Conservation (phyloP, 2,888 invertebrate genomes). For the Serripes groenlandicus region DNA sequence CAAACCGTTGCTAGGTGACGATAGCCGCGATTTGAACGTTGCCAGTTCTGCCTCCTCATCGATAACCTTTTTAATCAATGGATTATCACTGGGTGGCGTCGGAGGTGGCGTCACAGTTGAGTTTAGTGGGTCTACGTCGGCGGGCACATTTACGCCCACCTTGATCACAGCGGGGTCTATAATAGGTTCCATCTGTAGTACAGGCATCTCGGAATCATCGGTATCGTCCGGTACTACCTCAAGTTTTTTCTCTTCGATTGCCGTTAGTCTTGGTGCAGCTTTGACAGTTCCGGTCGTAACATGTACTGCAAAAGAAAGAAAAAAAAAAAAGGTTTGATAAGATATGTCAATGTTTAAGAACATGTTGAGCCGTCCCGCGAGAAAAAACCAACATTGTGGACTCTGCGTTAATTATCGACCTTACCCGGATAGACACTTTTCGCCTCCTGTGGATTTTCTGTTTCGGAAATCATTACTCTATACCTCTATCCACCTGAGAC, state of each 20-base stretch:
- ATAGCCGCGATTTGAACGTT: constrained; percentile 46
- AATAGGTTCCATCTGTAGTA: constrained; percentile 46
- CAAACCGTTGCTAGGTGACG: constrained; percentile 46
- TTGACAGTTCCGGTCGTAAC: constrained; percentile 1
- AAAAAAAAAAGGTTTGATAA: too few relatives aligned
- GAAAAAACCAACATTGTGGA: too few relatives aligned
- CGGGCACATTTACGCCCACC: background rate
- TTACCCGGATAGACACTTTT: too few relatives aligned
- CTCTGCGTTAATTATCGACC: too few relatives aligned
- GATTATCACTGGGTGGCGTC: constrained; percentile 51
- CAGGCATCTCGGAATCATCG: constrained; percentile 58
- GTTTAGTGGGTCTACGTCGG: constrained; percentile 34
- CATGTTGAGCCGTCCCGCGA: too few relatives aligned
- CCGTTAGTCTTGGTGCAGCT: constrained; percentile 28
- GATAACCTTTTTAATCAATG: constrained; percentile 26
- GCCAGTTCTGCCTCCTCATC: constrained; percentile 36
- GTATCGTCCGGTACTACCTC: constrained; percentile 5
- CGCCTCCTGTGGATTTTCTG: too few relatives aligned
- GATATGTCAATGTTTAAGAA: too few relatives aligned
- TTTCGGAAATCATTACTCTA: too few relatives aligned
- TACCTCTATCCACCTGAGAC: too few relatives aligned
- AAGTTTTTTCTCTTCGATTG: constrained; percentile 30
- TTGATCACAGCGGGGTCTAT: background rate
- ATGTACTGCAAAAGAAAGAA: constrained; percentile 4
- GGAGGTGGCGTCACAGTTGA: constrained; percentile 61